Evolutionary conservation across 2,113 vertebrate genomes (phyloP), one percentile per base, ranked within the genome.

Genomic region (Pithys albifrons): DNA sequence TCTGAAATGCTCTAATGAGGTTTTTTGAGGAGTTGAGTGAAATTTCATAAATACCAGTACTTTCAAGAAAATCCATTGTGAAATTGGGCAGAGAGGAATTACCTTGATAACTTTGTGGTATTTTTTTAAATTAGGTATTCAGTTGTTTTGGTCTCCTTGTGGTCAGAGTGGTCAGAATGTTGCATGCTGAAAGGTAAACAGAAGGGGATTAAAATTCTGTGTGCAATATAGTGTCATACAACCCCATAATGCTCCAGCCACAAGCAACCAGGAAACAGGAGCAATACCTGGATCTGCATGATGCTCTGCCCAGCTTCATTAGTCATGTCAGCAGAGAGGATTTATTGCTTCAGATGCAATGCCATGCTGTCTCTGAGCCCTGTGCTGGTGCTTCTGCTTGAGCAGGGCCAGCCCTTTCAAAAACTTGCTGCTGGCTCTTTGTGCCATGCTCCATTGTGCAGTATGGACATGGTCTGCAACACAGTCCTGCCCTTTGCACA

Each of bases 401-500:
- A 66, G 28, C 55, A 77, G n/a, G 6, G 23, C 28, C 46, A 83
- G 59, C 31, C 29, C 35, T 4, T 71, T 82, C 58, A 41, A 57
- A 57, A 52, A 27, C 29, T 35, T 66, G 25, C 6, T 83, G 66
- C 64, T 76, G 51, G 5, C 25, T 61, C 54, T 58, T 66, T 48
- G 41, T 39, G 17, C 28, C 3, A 0, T 57, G 49, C 18, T 65
- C 18, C 10, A 1, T 54, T 8, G 8, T 16, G 16, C 49, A 46
- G 13, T 6, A 28, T 1, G 49, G 37, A 20, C n/a, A 46, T 4
- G 19, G 28, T 28, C n/a, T 57, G 46, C n/a, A 66, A 6, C 23
- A 46, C 7, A 76, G 59, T 19, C 29, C 11, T 64, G 27, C 35
- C 28, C 14, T 71, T 66, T 7, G 2, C 33, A 7, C 27, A 27